Base-by-base conservation (phyloP, 2,888 invertebrate species). In the Dermolepida albohirtum region DNA sequence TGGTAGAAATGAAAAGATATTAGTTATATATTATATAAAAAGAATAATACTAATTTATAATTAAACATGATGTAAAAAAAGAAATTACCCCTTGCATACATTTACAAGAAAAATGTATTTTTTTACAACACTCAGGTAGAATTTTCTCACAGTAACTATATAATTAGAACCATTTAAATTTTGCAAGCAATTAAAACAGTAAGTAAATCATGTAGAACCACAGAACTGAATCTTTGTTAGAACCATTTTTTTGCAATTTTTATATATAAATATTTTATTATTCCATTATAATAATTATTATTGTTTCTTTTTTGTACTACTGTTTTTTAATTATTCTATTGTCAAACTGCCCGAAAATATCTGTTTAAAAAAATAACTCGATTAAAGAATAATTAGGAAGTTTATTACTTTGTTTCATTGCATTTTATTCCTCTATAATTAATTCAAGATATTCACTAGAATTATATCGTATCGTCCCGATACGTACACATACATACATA, bases 91-190 rank as follows among this genome's bases (percentile, higher is more conserved):
- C 27, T 29, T 47, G 5, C 12, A 54, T 16, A 12, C 22, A 12
- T 12, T 16, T 14, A 52, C 27, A 52, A 47, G 65, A 66, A 64
- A 71, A 67, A 64, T 73, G 74, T 76, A 76, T 76, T 76, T 74
- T 72, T 76, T 74, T 76, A 76, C 74, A 72, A 70, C 74, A 74
- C 76, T 76, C 76, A 75, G 76, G 76, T 76, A 76, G 76, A 73
- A 74, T 71, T 70, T 74, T 70, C 72, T 67, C 67, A 69, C 57
- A 34, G 39, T 67, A 8, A 8, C 17, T 17, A 17, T 47, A 47
- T 62, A 47, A n/a, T 62, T 62, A 47, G 47, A 29, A 27, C 47
- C 59, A 12, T 49, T 40, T 34, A 17, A 34, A 27, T 39, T 34
- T 34, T 34, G 34, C 34, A 40, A 40, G n/a, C 17, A 47, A 47